Conservation (phyloP, 2,113 vertebrate species). For the Micronisus gabar region DNA sequence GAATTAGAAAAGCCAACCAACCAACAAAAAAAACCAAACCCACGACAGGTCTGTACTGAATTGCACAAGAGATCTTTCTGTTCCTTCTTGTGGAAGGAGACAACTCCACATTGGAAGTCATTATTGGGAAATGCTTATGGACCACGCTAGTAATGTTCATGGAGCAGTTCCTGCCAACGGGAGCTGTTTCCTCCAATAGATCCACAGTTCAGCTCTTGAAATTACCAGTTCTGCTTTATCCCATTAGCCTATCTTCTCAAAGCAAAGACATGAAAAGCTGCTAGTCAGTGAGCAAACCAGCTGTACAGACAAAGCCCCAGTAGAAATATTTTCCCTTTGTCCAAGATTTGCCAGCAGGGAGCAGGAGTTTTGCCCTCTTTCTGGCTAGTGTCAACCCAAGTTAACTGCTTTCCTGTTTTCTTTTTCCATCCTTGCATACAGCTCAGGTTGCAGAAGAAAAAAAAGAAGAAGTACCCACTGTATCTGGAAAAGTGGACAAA, state of each 20-base stretch:
- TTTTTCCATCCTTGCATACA: not conserved
- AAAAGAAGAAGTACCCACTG: constrained; percentile 45
- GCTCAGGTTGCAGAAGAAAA: not conserved
- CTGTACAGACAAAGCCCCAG: not conserved
- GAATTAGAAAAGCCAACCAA: not conserved
- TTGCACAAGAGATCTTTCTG: not conserved
- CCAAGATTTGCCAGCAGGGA: not conserved
- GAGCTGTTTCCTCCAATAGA: not conserved
- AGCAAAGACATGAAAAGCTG: not conserved
- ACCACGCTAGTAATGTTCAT: not conserved
- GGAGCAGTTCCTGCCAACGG: not conserved
- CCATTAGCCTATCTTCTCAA: not conserved
- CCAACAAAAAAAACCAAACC: not conserved
- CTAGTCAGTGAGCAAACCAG: not conserved
- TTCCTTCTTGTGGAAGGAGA: not conserved
- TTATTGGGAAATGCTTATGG: not conserved
- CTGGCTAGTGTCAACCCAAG: too few relatives aligned
- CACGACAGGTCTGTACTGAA: not conserved
- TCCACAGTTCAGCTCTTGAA: not conserved
- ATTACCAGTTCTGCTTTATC: not conserved
- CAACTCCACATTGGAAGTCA: not conserved
- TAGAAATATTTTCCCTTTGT: not conserved
- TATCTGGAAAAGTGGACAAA: constrained; percentile 30
- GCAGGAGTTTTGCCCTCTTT: not conserved
- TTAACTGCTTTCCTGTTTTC: not conserved